A percentile compares a stretch with the other conserved stretches of the same genome.
Evolutionary conservation across 2,113 vertebrate genomes (phyloP).

Genomic region (Salvelinus namaycush): DNA sequence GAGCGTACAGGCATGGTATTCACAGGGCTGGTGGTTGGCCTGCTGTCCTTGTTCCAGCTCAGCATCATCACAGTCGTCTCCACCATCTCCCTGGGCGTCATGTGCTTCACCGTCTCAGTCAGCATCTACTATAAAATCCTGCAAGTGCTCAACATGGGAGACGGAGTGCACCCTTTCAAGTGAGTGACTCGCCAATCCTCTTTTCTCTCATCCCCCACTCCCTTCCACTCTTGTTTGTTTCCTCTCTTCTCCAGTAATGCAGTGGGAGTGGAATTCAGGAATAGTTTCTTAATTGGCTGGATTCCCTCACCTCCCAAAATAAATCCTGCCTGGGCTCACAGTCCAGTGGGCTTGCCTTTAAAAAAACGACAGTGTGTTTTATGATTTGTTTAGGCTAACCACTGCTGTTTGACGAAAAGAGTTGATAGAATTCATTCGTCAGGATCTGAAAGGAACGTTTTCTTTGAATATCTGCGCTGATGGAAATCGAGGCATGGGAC

Average conservation of each 20-base stretch:
- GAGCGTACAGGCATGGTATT: constrained; percentile 81
- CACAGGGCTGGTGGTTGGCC: constrained; percentile 79
- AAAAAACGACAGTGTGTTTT: too few species aligned
- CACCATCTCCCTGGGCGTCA: constrained; percentile 76
- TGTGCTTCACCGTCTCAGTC: constrained; percentile 82
- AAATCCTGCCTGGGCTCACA: constrained; percentile 59
- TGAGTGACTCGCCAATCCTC: constrained; percentile 62
- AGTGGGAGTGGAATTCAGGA: too few species aligned
- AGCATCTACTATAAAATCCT: constrained; percentile 82
- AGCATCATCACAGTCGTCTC: constrained; percentile 85
- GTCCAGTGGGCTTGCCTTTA: too few species aligned
- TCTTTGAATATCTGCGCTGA: too few species aligned
- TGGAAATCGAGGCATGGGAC: neutral
- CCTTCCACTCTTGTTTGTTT: too few species aligned
- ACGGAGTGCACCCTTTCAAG: constrained; percentile 83
- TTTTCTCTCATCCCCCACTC: too few species aligned
- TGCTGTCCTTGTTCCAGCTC: constrained; percentile 87
- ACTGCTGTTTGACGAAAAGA: neutral
- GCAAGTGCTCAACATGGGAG: constrained; percentile 73
- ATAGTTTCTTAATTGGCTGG: neutral
- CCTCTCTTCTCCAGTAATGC: neutral
- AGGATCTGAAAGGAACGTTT: neutral
- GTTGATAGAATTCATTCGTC: neutral
- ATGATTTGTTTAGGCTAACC: neutral
- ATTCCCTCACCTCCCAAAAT: too few species aligned